Conservation (phyloP, 2,797 vertebrate genomes). For the Rousettus madagascariensis region DNA sequence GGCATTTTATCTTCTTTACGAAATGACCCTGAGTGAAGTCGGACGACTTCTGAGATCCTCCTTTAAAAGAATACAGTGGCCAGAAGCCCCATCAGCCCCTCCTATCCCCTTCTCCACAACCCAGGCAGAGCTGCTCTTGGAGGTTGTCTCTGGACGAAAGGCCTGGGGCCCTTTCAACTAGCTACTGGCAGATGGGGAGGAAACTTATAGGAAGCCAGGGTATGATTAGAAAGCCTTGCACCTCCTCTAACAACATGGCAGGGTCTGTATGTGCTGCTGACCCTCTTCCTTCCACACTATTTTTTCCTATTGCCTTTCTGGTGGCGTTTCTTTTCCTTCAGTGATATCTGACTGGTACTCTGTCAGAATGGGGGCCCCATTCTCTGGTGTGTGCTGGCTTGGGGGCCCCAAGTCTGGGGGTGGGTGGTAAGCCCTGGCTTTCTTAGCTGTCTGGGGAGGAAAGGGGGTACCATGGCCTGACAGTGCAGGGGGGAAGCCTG, state of each 20-base stretch:
- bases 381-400: not conserved
- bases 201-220: not conserved
- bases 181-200: not conserved
- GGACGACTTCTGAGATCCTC: not conserved
- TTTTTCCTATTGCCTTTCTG: not conserved
- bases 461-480: not conserved
- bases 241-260: not conserved
- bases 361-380: not conserved
- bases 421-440: not conserved
- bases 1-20: conserved; percentile 2
- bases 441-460: not conserved
- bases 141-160: not conserved
- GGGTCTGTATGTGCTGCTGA: not conserved
- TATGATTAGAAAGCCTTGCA: not conserved
- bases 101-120: not conserved
- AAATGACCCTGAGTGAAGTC: not conserved
- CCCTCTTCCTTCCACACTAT: not conserved
- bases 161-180: not conserved
- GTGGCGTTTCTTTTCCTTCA: conserved; percentile 23
- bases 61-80: not conserved
- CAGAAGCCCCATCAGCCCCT: not conserved
- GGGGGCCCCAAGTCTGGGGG: not conserved
- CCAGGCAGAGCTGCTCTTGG: not conserved
- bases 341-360: not conserved
- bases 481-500: not conserved